These are phyloP conservation scores for Siphamia tubifer DNA, from an alignment of 2,113 vertebrate species.

Conservation along the genomic window DNA sequence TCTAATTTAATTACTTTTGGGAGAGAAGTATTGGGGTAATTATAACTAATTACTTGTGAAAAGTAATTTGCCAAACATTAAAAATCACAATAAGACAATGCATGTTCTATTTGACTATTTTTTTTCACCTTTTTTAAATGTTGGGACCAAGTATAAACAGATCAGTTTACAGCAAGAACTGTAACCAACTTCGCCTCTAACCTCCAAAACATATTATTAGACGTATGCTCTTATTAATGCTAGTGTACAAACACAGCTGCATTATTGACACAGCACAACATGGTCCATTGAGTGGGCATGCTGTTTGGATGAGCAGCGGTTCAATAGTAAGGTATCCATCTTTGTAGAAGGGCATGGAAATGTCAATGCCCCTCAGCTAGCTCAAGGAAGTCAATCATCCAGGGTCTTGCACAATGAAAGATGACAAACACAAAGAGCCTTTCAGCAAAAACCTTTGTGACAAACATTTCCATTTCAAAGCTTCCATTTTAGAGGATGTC, in stretches of 20 bases:
- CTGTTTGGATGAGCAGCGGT: conserved; percentile 35
- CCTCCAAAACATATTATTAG: too few species aligned
- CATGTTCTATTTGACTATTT: too few species aligned
- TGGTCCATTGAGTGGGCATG: conserved; percentile 37
- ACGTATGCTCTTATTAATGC: neutral
- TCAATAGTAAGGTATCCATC: conserved; percentile 61
- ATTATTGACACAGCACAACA: conserved; percentile 43
- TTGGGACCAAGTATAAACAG: too few species aligned
- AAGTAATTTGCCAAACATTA: too few species aligned
- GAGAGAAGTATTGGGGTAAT: too few species aligned
- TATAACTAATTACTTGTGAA: too few species aligned
- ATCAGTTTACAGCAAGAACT: too few species aligned
- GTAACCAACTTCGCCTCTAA: too few species aligned
- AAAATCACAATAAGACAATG: too few species aligned
- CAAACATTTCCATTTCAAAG: conserved; percentile 65
- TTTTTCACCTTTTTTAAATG: too few species aligned
- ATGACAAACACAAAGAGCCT: conserved; percentile 56
- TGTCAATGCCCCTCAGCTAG: conserved; percentile 57
- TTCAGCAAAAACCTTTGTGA: conserved; percentile 52
- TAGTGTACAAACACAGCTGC: neutral
- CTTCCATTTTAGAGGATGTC: conserved; percentile 28
- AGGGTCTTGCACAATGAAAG: conserved; percentile 41
- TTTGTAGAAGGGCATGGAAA: conserved; percentile 59
- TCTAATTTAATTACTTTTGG: too few species aligned
- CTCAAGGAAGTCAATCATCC: conserved; percentile 64